These are phyloP conservation scores for Amiota communis DNA, from an alignment of 2,888 invertebrate species.

Conservation along the genomic window DNA sequence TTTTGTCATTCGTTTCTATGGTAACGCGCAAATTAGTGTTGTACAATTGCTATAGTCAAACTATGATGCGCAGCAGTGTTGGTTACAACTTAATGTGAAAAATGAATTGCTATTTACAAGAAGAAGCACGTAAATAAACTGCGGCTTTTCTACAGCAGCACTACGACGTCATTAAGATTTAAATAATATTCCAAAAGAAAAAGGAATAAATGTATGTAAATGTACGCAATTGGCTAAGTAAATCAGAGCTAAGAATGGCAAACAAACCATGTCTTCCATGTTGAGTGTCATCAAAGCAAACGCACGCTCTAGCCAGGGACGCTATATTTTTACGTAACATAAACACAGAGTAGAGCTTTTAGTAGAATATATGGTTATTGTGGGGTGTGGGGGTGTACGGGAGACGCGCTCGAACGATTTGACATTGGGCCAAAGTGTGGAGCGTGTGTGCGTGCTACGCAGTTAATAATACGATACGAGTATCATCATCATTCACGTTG, in stretches of 20 bases:
- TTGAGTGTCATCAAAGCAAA: not conserved
- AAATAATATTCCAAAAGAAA: not conserved
- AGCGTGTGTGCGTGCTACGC: conserved; percentile 12
- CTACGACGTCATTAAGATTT: not conserved
- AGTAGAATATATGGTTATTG: not conserved
- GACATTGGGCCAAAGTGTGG: conserved; percentile 25
- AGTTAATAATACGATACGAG: not conserved
- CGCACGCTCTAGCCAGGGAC: not conserved
- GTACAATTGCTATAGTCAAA: too few species aligned
- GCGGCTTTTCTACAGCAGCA: not conserved
- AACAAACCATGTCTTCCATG: not conserved
- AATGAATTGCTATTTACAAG: not conserved
- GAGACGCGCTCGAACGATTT: conserved; percentile 5
- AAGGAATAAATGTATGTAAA: not conserved
- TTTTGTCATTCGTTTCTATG: not conserved
- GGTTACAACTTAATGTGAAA: not conserved
- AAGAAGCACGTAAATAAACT: not conserved
- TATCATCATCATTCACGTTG: not conserved
- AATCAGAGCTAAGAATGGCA: too few species aligned
- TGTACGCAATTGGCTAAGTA: not conserved
- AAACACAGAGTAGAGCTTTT: conserved; percentile 17
- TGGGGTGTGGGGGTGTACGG: conserved; percentile 16
- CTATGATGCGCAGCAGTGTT: too few species aligned
- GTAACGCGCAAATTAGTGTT: not conserved
- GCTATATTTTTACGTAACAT: conserved; percentile 36